These are phyloP conservation scores for Ephialtes manifestator DNA, from an alignment of 2,888 invertebrate species.

Conservation along the genomic window DNA sequence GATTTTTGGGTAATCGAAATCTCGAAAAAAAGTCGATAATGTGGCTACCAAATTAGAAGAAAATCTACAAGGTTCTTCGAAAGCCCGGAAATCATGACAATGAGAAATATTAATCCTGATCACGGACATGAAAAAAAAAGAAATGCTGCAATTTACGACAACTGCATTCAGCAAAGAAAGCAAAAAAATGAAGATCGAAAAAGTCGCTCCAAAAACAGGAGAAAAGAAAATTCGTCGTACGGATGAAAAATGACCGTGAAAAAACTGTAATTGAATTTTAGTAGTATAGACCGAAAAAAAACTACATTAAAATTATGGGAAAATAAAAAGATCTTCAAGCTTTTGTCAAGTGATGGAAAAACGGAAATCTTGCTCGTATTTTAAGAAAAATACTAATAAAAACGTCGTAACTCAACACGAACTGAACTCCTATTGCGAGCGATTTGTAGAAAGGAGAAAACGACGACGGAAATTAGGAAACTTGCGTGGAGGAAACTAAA, in stretches of 20 bases:
- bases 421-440: not conserved
- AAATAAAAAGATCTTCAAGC: not conserved
- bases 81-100: too few species aligned
- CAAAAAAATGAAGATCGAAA: too few species aligned
- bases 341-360: not conserved
- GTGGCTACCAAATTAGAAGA: too few species aligned
- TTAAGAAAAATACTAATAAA: not conserved
- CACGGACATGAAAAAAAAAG: too few species aligned
- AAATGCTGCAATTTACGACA: too few species aligned
- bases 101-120: too few species aligned
- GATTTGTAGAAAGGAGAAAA: not conserved
- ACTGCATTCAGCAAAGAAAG: too few species aligned
- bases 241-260: not conserved
- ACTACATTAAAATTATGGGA: not conserved
- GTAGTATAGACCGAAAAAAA: not conserved
- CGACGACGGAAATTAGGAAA: not conserved
- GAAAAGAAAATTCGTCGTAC: not conserved
- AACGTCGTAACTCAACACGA: not conserved
- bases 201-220: too few species aligned
- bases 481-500: not conserved
- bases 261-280: not conserved
- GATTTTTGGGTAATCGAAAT: too few species aligned
- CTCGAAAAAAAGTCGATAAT: too few species aligned
- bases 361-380: not conserved
- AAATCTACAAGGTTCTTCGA: too few species aligned